Evolutionary conservation across 2,797 vertebrate species (phyloP).

Genomic region (Valencia hispanica): DNA sequence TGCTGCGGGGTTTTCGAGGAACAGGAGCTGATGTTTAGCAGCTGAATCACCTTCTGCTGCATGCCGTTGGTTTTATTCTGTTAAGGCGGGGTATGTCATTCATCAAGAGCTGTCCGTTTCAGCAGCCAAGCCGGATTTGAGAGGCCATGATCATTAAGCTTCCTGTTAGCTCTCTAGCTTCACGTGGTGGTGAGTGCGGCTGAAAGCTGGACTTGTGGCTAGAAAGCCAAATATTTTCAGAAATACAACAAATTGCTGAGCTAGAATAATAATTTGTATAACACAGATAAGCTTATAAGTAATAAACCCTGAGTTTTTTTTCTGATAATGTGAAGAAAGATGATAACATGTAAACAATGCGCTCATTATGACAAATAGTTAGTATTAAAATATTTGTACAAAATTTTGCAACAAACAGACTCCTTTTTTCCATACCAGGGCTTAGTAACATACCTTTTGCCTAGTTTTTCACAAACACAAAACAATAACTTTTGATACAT

Average conservation of each 20-base stretch:
- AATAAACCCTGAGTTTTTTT: neutral
- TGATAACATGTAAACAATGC: too few species aligned
- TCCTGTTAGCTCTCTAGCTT: conserved; percentile 41
- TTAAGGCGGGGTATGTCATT: conserved; percentile 48
- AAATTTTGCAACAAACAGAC: neutral
- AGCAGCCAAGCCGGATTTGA: conserved; percentile 32
- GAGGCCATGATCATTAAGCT: conserved; percentile 52
- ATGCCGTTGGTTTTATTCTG: conserved; percentile 52
- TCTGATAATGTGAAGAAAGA: too few species aligned
- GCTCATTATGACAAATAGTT: too few species aligned
- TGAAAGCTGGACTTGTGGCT: conserved; percentile 23
- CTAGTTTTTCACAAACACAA: neutral
- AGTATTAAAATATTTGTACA: neutral
- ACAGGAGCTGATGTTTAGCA: conserved; percentile 55
- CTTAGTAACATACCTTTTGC: neutral
- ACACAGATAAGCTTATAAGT: neutral
- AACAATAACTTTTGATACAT: too few species aligned
- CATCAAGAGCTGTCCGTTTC: conserved; percentile 62
- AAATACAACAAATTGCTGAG: conserved; percentile 26
- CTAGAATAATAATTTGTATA: conserved; percentile 1
- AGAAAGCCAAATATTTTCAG: conserved; percentile 30
- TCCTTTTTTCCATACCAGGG: neutral
- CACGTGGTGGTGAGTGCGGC: conserved; percentile 28
- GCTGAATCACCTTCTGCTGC: conserved; percentile 53
- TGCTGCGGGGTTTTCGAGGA: conserved; percentile 39